Percentiles rank a stretch among this genome's conserved stretches.
phyloP scores from a whole-genome alignment of 2,797 vertebrate species.

The Odontamblyopus lacepedii region DNA sequence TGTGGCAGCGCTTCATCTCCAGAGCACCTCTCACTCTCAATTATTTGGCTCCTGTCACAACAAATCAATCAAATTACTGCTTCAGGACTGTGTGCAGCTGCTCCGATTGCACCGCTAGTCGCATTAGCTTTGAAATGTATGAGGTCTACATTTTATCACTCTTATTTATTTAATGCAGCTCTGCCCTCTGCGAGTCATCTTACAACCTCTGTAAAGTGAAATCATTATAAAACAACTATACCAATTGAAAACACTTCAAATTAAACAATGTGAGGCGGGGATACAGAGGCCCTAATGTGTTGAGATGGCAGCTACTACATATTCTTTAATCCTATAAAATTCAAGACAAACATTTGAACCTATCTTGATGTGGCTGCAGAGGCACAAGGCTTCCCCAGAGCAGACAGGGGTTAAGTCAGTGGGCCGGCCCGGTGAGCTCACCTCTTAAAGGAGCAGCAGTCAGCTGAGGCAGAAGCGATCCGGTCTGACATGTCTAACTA shows the following conservation, averaged over 20 bases:
- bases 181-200: conserved; percentile 82
- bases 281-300: not conserved
- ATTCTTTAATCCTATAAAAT: not conserved
- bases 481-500: conserved; percentile 74
- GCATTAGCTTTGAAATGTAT: conserved; percentile 95
- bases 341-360: conserved; percentile 32
- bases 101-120: conserved; percentile 86
- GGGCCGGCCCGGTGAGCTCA: conserved; percentile 55
- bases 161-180: conserved; percentile 94
- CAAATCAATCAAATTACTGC: conserved; percentile 99
- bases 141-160: conserved; percentile 93
- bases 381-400: conserved; percentile 45
- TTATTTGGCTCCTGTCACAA: conserved; percentile 99
- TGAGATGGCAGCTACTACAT: not conserved
- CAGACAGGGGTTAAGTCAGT: conserved; percentile 60
- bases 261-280: not conserved
- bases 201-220: conserved; percentile 85
- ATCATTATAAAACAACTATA: conserved; percentile 86
- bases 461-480: conserved; percentile 68
- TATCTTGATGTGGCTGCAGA: conserved; percentile 40
- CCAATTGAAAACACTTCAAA: conserved; percentile 66
- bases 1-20: conserved; percentile 87
- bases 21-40: conserved; percentile 99
- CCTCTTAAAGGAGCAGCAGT: conserved; percentile 71
- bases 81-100: conserved; percentile 90